Percentiles rank a stretch among this genome's conserved stretches.
Conservation (phyloP, 2,797 vertebrate genomes). For the Anomalospiza imberbis region DNA sequence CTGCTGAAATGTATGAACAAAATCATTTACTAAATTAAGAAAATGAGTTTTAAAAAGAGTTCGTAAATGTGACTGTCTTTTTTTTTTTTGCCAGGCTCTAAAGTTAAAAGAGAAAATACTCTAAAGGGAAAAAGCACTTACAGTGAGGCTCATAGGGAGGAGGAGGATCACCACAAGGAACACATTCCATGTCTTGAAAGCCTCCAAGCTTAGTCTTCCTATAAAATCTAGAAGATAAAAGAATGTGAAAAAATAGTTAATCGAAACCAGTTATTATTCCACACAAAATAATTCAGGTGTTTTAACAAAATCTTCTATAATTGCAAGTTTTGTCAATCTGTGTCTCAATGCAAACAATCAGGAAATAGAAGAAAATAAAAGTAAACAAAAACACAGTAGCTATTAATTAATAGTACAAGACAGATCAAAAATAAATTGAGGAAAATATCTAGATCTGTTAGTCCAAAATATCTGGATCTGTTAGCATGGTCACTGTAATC, state of each 20-base stretch:
- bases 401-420: background rate
- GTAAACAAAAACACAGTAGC: background rate
- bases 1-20: background rate
- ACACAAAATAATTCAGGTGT: background rate
- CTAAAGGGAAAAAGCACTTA: slow-evolving; percentile 75
- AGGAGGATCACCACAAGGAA: slow-evolving; percentile 93
- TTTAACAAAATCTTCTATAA: background rate
- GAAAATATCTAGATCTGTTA: background rate
- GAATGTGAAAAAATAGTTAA: background rate
- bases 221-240: slow-evolving; percentile 85
- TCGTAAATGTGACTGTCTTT: background rate
- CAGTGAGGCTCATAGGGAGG: slow-evolving; percentile 95
- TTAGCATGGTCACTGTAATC: background rate
- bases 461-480: background rate
- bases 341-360: background rate
- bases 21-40: background rate
- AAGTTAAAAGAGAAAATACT: background rate
- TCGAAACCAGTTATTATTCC: background rate
- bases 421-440: background rate
- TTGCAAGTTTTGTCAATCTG: background rate
- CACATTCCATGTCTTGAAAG: slow-evolving; percentile 97
- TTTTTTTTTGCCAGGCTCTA: background rate
- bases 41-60: background rate
- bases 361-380: background rate
- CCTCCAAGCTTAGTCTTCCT: slow-evolving; percentile 96